Conservation (phyloP, 2,113 vertebrate species). For the Python bivittatus region DNA sequence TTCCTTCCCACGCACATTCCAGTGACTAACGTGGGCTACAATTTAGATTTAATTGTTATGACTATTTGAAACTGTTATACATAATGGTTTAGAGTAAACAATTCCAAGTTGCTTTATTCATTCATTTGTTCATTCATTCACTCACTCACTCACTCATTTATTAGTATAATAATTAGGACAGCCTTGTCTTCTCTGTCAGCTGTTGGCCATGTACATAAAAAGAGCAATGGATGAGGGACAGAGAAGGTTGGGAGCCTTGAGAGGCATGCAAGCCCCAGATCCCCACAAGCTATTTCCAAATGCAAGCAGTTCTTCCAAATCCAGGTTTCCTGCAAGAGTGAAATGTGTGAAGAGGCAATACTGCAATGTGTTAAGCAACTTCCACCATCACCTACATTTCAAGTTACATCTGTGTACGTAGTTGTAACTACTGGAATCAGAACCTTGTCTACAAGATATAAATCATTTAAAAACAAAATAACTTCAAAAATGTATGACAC, state of each 20-base stretch:
- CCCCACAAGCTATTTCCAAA: too few species aligned
- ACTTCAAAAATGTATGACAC: background rate
- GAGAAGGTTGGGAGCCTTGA: too few species aligned
- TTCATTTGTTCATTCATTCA: too few species aligned
- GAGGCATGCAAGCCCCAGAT: too few species aligned
- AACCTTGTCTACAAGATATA: background rate
- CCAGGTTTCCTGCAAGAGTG: too few species aligned
- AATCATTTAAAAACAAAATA: background rate
- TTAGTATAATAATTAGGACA: background rate
- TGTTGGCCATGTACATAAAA: background rate
- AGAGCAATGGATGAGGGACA: too few species aligned
- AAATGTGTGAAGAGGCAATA: background rate
- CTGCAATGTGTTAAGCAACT: background rate
- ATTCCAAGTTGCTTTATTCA: constrained; percentile 17
- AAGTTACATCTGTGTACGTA: background rate
- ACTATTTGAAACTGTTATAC: constrained; percentile 18
- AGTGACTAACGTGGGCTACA: constrained; percentile 29
- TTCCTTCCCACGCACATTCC: constrained; percentile 57
- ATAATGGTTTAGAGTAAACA: constrained; percentile 36
- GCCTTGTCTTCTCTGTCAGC: background rate
- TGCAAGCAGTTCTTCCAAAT: background rate
- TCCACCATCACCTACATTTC: background rate
- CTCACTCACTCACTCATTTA: too few species aligned
- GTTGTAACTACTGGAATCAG: background rate
- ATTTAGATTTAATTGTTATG: constrained; percentile 30